A percentile compares a stretch with the other conserved stretches of the same genome.
Evolutionary conservation across 2,888 invertebrate species (phyloP).

Genomic region (Meghimatium bilineatum): DNA sequence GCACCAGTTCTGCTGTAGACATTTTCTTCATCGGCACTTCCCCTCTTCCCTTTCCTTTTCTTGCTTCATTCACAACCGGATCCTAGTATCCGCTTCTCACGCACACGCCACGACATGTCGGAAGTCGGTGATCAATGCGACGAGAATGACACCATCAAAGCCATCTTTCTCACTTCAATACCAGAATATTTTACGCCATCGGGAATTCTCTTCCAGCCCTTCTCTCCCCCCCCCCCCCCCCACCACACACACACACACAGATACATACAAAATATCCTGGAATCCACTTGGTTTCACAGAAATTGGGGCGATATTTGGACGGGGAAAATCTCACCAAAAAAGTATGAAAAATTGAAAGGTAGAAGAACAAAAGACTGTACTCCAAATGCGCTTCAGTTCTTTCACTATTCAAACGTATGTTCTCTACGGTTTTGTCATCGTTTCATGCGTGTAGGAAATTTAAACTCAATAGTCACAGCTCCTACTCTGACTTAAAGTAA

Average conservation of each 20-base stretch:
- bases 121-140: constrained; percentile 29
- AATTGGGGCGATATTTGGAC: not conserved
- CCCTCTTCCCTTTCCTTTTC: not conserved
- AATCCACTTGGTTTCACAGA: not conserved
- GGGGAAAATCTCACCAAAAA: not conserved
- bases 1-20: constrained; percentile 14
- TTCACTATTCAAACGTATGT: constrained; percentile 12
- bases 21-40: not conserved
- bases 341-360: constrained; percentile 13
- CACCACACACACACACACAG: too few species aligned
- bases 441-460: constrained; percentile 36
- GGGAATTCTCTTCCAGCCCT: not conserved
- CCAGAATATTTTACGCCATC: not conserved
- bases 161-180: constrained; percentile 18
- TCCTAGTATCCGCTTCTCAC: constrained; percentile 35
- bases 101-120: constrained; percentile 16
- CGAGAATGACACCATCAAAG: constrained; percentile 15
- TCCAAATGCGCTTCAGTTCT: not conserved
- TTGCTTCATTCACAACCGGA: constrained; percentile 29
- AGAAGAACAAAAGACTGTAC: not conserved
- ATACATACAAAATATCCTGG: not conserved
- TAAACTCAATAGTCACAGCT: constrained; percentile 44
- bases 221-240: not conserved
- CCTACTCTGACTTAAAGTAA: not conserved
- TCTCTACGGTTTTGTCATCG: not conserved